phyloP scores from a whole-genome alignment of 2,797 vertebrate species.

The Typhlichthys eigenmanni region DNA sequence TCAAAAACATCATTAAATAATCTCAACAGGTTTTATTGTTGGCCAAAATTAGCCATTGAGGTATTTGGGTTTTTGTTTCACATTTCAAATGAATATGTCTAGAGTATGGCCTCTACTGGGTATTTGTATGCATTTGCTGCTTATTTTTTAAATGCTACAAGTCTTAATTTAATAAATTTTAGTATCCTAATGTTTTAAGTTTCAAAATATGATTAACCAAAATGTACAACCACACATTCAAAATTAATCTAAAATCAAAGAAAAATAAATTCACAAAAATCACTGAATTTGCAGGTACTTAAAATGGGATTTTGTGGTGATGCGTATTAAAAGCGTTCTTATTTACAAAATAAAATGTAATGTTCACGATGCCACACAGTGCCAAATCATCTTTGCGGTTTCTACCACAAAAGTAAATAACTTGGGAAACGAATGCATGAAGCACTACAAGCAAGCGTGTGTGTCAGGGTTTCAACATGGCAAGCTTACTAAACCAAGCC shows the following conservation, averaged over 20 bases:
- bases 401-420: not conserved
- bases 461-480: conserved; percentile 25
- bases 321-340: not conserved
- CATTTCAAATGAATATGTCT: too few species aligned
- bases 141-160: too few species aligned
- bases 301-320: not conserved
- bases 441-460: conserved; percentile 25
- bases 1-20: not conserved
- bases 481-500: conserved; percentile 26
- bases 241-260: not conserved
- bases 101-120: too few species aligned
- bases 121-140: too few species aligned
- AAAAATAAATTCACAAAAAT: not conserved
- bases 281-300: not conserved
- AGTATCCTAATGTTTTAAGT: too few species aligned
- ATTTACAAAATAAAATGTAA: conserved; percentile 9
- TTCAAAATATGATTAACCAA: not conserved
- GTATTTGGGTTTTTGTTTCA: too few species aligned
- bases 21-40: not conserved
- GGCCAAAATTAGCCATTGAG: too few species aligned
- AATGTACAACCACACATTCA: conserved; percentile 8
- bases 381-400: conserved; percentile 11
- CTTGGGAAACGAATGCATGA: not conserved
- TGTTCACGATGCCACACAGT: conserved; percentile 6
- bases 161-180: too few species aligned